phyloP scores from a whole-genome alignment of 2,797 vertebrate species.

The Orientallactaga sibirica region DNA sequence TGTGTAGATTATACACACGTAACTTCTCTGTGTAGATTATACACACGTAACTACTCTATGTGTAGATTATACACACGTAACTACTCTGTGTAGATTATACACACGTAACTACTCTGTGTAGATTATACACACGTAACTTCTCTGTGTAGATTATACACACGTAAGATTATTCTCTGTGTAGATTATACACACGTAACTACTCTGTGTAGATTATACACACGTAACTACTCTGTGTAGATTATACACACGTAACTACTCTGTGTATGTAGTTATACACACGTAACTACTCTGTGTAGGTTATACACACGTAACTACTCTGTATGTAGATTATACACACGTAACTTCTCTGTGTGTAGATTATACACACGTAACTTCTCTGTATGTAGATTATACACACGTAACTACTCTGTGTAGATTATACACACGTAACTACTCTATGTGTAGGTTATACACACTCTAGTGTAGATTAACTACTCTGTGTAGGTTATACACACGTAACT shows the following conservation, averaged over 20 bases:
- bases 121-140: conserved; percentile 78
- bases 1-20: conserved; percentile 81
- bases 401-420: conserved; percentile 82
- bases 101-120: conserved; percentile 81
- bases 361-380: conserved; percentile 74
- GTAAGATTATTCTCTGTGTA: conserved; percentile 67
- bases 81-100: conserved; percentile 83
- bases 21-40: conserved; percentile 82
- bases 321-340: no score
- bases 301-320: no score
- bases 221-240: conserved; percentile 82
- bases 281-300: conserved; percentile 68
- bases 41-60: conserved; percentile 71
- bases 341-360: conserved; percentile 84
- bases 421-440: conserved; percentile 69
- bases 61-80: background rate
- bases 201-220: conserved; percentile 81
- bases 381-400: conserved; percentile 81
- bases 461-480: no score
- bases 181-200: background rate
- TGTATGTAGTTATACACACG: conserved; percentile 80
- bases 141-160: conserved; percentile 80
- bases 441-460: conserved; percentile 82
- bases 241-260: conserved; percentile 73
- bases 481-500: conserved; percentile 82